Evolutionary conservation across 1,140 invertebrate species (phyloP).

Genomic region (Listronotus oregonensis): DNA sequence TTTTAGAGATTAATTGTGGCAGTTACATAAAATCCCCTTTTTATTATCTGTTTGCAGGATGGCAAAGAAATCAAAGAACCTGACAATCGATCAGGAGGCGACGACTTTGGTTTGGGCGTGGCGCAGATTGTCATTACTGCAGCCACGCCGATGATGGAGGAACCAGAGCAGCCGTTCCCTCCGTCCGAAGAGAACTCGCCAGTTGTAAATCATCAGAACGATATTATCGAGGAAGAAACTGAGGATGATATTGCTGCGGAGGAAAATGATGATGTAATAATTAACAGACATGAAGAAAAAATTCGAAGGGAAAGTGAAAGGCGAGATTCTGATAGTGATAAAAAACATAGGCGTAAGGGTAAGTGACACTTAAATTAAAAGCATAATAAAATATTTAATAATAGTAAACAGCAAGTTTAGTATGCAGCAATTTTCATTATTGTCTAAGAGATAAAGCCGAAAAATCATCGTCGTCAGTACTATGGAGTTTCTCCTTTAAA

Average conservation of each 20-base stretch:
- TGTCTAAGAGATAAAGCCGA: too few relatives aligned
- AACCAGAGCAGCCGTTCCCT: conserved; percentile 71
- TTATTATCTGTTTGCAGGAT: conserved; percentile 16
- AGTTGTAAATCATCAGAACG: conserved; percentile 43
- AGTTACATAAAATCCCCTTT: not conserved
- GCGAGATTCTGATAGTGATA: not conserved
- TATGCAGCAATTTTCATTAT: too few relatives aligned
- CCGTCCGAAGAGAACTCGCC: conserved; percentile 57
- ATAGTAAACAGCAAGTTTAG: too few relatives aligned
- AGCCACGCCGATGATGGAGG: conserved; percentile 85
- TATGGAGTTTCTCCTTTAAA: too few relatives aligned
- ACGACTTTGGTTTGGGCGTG: conserved; percentile 68
- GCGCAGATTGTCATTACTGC: conserved; percentile 88
- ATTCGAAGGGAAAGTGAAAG: not conserved
- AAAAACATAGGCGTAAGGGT: not conserved
- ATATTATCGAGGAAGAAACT: conserved; percentile 45
- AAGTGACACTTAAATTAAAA: not conserved
- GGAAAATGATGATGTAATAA: conserved; percentile 43
- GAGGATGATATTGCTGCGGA: conserved; percentile 33
- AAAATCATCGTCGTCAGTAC: too few relatives aligned
- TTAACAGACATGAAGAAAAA: conserved; percentile 8
- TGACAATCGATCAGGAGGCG: conserved; percentile 24
- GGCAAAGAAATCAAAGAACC: conserved; percentile 25
- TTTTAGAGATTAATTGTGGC: too few relatives aligned
- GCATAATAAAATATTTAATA: too few relatives aligned